These are phyloP conservation scores for Mormyrus hasselquistii DNA, from an alignment of 2,797 vertebrate genomes.

Conservation along the genomic window DNA sequence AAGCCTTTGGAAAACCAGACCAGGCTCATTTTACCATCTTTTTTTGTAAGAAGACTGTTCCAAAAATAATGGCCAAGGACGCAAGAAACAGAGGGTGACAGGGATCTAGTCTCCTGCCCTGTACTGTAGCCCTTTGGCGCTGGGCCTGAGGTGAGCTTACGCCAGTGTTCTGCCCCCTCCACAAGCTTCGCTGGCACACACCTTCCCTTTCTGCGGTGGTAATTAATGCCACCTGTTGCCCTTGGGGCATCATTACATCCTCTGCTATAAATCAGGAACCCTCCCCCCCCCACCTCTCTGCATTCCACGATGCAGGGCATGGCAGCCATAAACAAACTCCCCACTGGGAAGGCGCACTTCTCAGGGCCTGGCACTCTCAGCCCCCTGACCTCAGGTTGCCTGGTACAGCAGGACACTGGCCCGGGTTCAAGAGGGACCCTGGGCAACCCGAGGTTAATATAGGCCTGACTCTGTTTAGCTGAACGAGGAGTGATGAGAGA, in stretches of 20 bases:
- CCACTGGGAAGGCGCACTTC: background rate
- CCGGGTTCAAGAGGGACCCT: background rate
- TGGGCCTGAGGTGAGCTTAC: background rate
- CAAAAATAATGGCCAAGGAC: background rate
- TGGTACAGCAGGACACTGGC: constrained; percentile 15
- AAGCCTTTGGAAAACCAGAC: background rate
- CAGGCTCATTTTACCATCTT: background rate
- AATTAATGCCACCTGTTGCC: constrained; percentile 67
- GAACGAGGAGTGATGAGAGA: background rate
- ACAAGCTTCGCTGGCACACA: constrained; percentile 12
- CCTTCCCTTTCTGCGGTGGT: constrained; percentile 40
- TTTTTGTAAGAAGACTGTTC: background rate
- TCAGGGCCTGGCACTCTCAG: background rate
- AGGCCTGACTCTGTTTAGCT: background rate
- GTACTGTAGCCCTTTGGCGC: background rate
- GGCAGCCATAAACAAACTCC: constrained; percentile 24
- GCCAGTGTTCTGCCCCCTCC: background rate
- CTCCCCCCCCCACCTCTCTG: background rate
- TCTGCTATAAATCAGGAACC: constrained; percentile 36
- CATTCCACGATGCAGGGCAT: constrained; percentile 36
- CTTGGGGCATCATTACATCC: constrained; percentile 46
- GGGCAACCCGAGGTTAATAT: background rate
- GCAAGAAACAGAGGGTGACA: background rate
- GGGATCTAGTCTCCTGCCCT: background rate
- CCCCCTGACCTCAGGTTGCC: constrained; percentile 36